phyloP scores from a whole-genome alignment of 2,797 vertebrate species.

The Capromys pilorides region DNA sequence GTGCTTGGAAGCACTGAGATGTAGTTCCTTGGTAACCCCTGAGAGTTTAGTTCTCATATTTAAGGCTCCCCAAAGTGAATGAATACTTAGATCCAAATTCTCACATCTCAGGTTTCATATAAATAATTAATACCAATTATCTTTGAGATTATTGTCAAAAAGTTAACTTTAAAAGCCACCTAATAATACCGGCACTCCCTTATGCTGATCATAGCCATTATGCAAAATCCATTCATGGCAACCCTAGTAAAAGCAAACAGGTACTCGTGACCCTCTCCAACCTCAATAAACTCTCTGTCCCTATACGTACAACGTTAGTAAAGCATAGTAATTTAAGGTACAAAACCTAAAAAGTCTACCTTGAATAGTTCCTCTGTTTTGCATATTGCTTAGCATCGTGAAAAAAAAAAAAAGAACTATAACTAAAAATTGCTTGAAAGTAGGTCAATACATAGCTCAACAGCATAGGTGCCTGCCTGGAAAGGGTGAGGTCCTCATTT shows the following conservation, averaged over 20 bases:
- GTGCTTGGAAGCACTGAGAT: conserved; percentile 41
- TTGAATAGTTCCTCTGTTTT: background rate
- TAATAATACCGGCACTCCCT: conserved; percentile 9
- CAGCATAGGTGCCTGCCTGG: too few species aligned
- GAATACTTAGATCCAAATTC: conserved; percentile 12
- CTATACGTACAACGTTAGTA: conserved; percentile 35
- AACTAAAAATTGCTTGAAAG: conserved; percentile 54
- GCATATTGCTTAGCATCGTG: conserved; percentile 34
- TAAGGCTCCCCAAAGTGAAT: background rate
- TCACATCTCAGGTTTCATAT: conserved; percentile 28
- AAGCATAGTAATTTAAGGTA: conserved; percentile 18
- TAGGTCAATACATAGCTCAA: conserved; percentile 40
- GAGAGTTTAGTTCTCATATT: conserved; percentile 42
- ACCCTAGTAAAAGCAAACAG: conserved; percentile 25
- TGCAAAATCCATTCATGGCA: conserved; percentile 47
- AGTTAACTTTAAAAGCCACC: conserved; percentile 46
- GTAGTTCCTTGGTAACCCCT: conserved; percentile 35
- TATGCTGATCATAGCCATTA: conserved; percentile 34
- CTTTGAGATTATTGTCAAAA: conserved; percentile 52
- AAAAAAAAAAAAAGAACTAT: conserved; percentile 47
- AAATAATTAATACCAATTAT: conserved; percentile 22
- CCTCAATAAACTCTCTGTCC: conserved; percentile 32
- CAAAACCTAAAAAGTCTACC: background rate
- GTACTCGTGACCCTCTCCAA: conserved; percentile 34
- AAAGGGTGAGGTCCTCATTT: too few species aligned